Base-by-base conservation (phyloP, 2,797 vertebrate genomes). In the Zalophus californianus region DNA sequence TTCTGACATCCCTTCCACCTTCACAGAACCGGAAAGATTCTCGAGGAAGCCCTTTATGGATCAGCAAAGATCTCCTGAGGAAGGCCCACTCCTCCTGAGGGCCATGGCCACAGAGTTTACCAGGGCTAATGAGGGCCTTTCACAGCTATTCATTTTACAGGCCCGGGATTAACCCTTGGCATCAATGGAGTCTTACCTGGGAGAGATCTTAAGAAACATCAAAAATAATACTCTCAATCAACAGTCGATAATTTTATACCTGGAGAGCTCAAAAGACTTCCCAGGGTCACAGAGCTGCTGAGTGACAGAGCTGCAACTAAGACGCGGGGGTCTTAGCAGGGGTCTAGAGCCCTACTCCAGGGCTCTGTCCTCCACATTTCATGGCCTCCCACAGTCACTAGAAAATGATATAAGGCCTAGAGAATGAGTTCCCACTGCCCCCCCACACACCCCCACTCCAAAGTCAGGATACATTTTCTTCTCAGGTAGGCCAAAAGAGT, bases 401-500 rank as follows among this genome's bases (percentile, higher is more conserved):
- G 54, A 48, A 78, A 94, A 48, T 21, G 38, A 66, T 1, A 0
- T 12, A 25, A 72, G 21, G 21, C 5, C 87, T 66, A 50, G 27
- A 94, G 73, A 78, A 48, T 3, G 27, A 21, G 21, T 27, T 11
- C 18, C 16, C 29, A 16, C 6, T 0, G 0, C 1, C 29, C 48
- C n/a, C 0, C 41, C 41, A 68, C 58, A 58, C 7, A 23, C 0
- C 27, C 20, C 79, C 41, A 72, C 35, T 41, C 50, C 56, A 32
- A 75, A 96, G 56, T 89, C 92, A 95, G 98, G 99, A 98, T 99
- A 99, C 99, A 8, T 97, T 99, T 99, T 97, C 99, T 99, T 98
- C 99, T 98, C 80, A 99, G 98, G 52, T 99, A 99, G 1, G 97
- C 99, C 97, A 99, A 96, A 66, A 99, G 98, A 0, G 99, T 99